Conservation (phyloP, 2,113 vertebrate genomes). For the Eolophus roseicapilla region DNA sequence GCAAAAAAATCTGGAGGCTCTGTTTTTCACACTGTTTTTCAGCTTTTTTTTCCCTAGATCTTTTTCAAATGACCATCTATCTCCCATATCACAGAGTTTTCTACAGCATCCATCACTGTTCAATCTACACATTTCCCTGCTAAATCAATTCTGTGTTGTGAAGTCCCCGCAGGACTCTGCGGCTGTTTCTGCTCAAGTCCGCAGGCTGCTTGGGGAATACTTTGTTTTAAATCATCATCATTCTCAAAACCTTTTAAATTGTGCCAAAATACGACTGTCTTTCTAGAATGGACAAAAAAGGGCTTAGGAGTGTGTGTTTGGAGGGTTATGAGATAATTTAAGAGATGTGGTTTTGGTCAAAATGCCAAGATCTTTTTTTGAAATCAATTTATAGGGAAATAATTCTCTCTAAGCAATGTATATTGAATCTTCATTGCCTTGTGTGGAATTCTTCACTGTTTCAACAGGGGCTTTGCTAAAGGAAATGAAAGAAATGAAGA, state of each 20-base stretch:
- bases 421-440: slow-evolving; percentile 25
- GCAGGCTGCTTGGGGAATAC: slow-evolving; percentile 35
- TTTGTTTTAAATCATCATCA: slow-evolving; percentile 50
- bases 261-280: slow-evolving; percentile 40
- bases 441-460: slow-evolving; percentile 20
- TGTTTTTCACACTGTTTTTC: not conserved
- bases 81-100: slow-evolving; percentile 22
- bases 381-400: slow-evolving; percentile 59
- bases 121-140: slow-evolving; percentile 29
- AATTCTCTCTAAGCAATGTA: slow-evolving; percentile 27
- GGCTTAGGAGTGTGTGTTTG: slow-evolving; percentile 33
- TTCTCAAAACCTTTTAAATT: slow-evolving; percentile 56
- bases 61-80: slow-evolving; percentile 48
- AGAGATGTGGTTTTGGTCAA: slow-evolving; percentile 51
- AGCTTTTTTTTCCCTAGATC: slow-evolving; percentile 37
- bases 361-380: slow-evolving; percentile 37
- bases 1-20: slow-evolving; percentile 2
- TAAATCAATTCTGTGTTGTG: slow-evolving; percentile 44
- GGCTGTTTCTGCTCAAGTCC: slow-evolving; percentile 58
- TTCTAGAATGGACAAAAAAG: slow-evolving; percentile 51
- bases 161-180: slow-evolving; percentile 17
- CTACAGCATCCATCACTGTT: slow-evolving; percentile 52
- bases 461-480: not conserved
- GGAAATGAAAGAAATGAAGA: not conserved
- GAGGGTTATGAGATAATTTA: slow-evolving; percentile 42